Base-by-base conservation (phyloP, 2,888 invertebrate species). In the Diaprepes abbreviatus region DNA sequence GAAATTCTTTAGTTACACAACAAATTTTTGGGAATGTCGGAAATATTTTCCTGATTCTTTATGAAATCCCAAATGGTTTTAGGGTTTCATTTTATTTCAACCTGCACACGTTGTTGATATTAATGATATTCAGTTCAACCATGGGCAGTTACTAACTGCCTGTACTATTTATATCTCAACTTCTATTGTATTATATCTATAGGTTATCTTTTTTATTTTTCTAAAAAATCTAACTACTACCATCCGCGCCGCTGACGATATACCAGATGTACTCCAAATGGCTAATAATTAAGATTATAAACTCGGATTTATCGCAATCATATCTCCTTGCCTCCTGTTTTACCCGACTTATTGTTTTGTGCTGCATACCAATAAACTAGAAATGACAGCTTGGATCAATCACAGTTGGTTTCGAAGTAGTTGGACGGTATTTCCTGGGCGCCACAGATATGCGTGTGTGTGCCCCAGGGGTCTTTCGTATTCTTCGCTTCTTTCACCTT, bases 361-460 rank as follows among this genome's bases (percentile, higher is more conserved):
- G 58, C 52, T 57, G 58, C 67, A 71, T 71, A 67, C 62, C 66
- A 70, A 48, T 70, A 63, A 71, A 67, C 71, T 17, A 66, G 63
- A 71, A 66, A 71, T 63, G 70, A 70, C 70, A 66, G 71, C 40
- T 65, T 63, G 70, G 68, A 72, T 72, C 72, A 68, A 72, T 68
- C 73, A 72, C 52, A 55, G 48, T 66, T 62, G 48, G 55, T 33
- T 62, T 60, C 58, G 28, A 64, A 63, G 55, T 66, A 52, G 67
- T 66, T 64, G 52, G 58, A 64, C 71, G 74, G 71, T 73, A 74
- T 74, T 76, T 74, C 71, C 74, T 72, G 70, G 71, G 71, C 73
- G 73, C 74, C 68, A 74, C 66, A 77, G 75, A 75, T 74, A 78
- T 77, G 73, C 76, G 76, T 75, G 72, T 75, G 72, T 66, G 45